Conservation (phyloP, 2,888 invertebrate genomes). For the Unio pictorum region DNA sequence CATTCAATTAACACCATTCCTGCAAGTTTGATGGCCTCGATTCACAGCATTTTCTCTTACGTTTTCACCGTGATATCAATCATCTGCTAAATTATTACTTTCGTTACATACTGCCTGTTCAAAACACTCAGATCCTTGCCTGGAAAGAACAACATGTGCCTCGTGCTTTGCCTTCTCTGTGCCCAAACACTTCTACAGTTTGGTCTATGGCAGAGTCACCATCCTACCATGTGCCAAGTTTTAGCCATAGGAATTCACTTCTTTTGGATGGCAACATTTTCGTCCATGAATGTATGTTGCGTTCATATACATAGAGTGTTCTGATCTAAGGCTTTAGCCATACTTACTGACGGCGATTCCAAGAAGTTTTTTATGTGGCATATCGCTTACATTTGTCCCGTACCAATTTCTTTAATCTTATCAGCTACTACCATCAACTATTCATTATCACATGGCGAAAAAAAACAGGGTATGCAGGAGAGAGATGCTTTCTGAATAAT, state of each 20-base stretch:
- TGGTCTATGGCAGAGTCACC: slow-evolving; percentile 14
- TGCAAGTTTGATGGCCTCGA: neutral
- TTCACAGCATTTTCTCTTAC: slow-evolving; percentile 8
- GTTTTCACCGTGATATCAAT: slow-evolving; percentile 28
- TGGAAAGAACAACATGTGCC: slow-evolving; percentile 41
- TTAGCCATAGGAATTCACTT: slow-evolving; percentile 36
- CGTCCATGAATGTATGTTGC: slow-evolving; percentile 39
- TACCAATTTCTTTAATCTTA: slow-evolving; percentile 15
- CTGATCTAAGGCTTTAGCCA: neutral
- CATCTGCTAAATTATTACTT: slow-evolving; percentile 28
- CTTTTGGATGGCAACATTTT: slow-evolving; percentile 42
- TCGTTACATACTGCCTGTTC: slow-evolving; percentile 39
- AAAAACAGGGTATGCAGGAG: slow-evolving; percentile 31
- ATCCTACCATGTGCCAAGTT: slow-evolving; percentile 10
- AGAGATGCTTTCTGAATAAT: slow-evolving; percentile 24
- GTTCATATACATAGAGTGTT: slow-evolving; percentile 31
- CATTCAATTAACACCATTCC: no score
- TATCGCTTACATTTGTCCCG: slow-evolving; percentile 14
- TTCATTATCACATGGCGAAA: slow-evolving; percentile 8
- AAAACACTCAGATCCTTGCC: slow-evolving; percentile 32
- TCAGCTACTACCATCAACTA: slow-evolving; percentile 3
- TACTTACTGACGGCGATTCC: neutral
- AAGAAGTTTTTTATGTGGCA: slow-evolving; percentile 6
- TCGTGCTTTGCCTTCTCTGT: slow-evolving; percentile 30
- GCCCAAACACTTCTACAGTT: slow-evolving; percentile 36